Conservation (phyloP, 2,888 invertebrate species). For the Hymenopus coronatus region DNA sequence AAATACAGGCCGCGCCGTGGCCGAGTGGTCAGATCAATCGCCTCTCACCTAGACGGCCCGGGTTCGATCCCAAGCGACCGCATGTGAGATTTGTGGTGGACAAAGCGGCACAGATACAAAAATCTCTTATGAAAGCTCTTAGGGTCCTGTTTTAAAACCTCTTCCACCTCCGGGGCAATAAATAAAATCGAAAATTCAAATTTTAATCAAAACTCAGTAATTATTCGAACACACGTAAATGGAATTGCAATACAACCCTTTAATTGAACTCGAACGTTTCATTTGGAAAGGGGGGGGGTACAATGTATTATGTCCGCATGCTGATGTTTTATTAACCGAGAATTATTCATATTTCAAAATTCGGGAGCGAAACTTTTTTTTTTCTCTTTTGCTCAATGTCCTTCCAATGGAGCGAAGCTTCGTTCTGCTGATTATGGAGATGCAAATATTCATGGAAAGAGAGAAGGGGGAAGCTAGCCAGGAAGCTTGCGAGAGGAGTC, state of each 20-base stretch:
- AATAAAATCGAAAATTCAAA: not conserved
- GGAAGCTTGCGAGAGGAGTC: not conserved
- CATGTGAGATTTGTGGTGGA: too few species aligned
- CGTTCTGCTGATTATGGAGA: not conserved
- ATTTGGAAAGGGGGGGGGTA: not conserved
- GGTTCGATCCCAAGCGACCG: too few species aligned
- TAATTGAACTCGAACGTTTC: not conserved
- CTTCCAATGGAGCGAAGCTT: not conserved
- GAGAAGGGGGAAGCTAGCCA: not conserved
- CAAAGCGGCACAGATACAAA: too few species aligned
- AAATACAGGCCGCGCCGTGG: too few species aligned
- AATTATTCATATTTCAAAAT: constrained; percentile 10
- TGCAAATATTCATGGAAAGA: not conserved
- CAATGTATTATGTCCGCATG: not conserved
- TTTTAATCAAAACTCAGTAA: constrained; percentile 13
- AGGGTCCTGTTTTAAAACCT: not conserved
- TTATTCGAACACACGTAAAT: not conserved
- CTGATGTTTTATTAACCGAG: constrained; percentile 11
- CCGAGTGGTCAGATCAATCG: too few species aligned
- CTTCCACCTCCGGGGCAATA: not conserved
- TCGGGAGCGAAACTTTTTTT: not conserved
- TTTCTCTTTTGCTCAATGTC: not conserved
- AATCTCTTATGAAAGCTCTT: too few species aligned
- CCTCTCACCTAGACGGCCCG: too few species aligned
- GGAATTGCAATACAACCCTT: not conserved